Conservation (phyloP, 2,113 vertebrate species). For the Elaphurus davidianus region DNA sequence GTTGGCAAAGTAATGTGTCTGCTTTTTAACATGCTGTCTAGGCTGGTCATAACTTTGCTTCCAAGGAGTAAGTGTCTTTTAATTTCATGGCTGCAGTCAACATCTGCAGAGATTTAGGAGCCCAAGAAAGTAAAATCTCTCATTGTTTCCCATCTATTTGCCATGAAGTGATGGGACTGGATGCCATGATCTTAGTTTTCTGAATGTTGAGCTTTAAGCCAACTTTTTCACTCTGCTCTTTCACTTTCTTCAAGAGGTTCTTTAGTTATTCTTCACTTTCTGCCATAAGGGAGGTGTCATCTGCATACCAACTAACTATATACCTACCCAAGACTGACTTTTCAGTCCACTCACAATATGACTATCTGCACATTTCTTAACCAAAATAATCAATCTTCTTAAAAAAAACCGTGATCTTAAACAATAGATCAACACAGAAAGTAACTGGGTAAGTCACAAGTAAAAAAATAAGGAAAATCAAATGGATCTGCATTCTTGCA, state of each 20-base stretch:
- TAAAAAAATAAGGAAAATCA: neutral
- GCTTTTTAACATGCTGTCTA: neutral
- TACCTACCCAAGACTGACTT: neutral
- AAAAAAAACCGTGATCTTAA: neutral
- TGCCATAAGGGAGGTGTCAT: neutral
- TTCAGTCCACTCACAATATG: neutral
- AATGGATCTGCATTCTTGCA: neutral
- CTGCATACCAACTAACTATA: neutral
- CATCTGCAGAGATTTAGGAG: neutral
- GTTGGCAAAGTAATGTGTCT: neutral
- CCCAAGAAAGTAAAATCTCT: neutral
- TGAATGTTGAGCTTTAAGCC: neutral
- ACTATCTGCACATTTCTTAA: neutral
- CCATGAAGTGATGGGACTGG: neutral
- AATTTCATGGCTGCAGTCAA: neutral
- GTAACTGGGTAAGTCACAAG: neutral
- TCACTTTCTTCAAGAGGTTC: neutral
- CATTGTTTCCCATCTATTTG: neutral
- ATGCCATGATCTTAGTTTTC: neutral
- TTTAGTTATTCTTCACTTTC: neutral
- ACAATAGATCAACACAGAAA: neutral
- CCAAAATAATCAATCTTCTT: neutral
- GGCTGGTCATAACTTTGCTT: neutral
- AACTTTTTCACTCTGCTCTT: neutral
- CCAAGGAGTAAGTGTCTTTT: neutral